A percentile compares a stretch with the other conserved stretches of the same genome.
phyloP scores from a whole-genome alignment of 2,888 invertebrate genomes.

The Tetanocera ferruginea region DNA sequence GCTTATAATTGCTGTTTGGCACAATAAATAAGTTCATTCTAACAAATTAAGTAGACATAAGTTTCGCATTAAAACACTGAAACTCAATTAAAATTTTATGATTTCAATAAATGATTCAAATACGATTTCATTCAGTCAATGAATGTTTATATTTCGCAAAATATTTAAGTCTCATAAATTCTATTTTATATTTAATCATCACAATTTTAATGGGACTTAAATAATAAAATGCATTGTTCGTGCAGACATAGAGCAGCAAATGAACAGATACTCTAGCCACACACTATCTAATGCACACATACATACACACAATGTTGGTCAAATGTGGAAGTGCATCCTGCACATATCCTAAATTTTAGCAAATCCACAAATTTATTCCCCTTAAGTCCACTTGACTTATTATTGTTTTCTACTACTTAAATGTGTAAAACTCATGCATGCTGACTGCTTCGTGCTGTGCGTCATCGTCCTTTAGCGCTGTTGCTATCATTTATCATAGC shows the following conservation, averaged over 20 bases:
- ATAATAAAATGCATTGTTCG: background rate
- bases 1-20: too few relatives aligned
- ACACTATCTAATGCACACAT: background rate
- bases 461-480: background rate
- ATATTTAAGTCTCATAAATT: background rate
- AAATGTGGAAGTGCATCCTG: background rate
- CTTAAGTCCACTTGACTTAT: slow-evolving; percentile 25
- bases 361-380: slow-evolving; percentile 24
- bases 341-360: background rate
- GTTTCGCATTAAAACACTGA: too few relatives aligned
- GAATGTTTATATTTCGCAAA: background rate
- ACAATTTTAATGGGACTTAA: background rate
- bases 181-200: too few relatives aligned
- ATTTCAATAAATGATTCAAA: too few relatives aligned
- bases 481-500: too few relatives aligned
- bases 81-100: too few relatives aligned
- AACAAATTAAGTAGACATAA: too few relatives aligned
- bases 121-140: too few relatives aligned
- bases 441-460: background rate
- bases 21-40: too few relatives aligned
- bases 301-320: background rate
- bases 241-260: background rate
- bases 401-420: slow-evolving; percentile 29
- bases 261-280: background rate
- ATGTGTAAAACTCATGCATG: slow-evolving; percentile 1